These are phyloP conservation scores for Nettapus auritus DNA, from an alignment of 2,113 vertebrate species.

Conservation along the genomic window DNA sequence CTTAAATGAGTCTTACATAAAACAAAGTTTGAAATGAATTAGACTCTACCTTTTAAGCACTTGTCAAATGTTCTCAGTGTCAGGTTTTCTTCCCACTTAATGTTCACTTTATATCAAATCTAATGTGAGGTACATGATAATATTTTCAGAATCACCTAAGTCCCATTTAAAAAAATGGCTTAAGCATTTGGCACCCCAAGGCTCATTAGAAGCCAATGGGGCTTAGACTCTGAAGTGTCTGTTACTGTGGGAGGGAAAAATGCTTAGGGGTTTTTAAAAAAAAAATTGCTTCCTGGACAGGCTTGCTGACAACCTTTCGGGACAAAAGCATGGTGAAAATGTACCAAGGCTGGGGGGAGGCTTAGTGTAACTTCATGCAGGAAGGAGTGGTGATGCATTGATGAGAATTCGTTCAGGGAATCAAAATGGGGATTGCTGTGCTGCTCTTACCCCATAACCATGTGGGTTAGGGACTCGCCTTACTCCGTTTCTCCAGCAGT, in stretches of 20 bases:
- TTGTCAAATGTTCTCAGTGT: constrained; percentile 8
- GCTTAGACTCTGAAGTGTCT: neutral
- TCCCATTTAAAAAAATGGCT: neutral
- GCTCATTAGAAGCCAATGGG: neutral
- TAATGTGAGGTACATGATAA: neutral
- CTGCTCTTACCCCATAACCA: neutral
- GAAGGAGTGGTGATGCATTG: fast-evolving
- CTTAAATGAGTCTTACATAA: neutral
- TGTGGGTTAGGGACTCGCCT: fast-evolving
- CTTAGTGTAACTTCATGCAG: neutral
- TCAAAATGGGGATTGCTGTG: neutral
- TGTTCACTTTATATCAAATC: neutral
- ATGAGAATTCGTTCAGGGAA: neutral
- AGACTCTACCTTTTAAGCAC: neutral
- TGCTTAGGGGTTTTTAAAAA: neutral
- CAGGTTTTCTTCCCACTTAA: constrained; percentile 13
- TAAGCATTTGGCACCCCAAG: neutral
- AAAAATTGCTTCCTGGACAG: neutral
- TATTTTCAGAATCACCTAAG: neutral
- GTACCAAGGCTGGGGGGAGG: neutral
- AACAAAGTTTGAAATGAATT: constrained; percentile 43
- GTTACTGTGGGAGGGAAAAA: neutral
- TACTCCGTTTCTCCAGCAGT: fast-evolving
- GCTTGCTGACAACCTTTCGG: neutral
- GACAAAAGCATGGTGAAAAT: neutral